Percentiles rank a stretch among this genome's conserved stretches.
phyloP scores from a whole-genome alignment of 2,888 invertebrate species.

The Drosophila acutilabella region DNA sequence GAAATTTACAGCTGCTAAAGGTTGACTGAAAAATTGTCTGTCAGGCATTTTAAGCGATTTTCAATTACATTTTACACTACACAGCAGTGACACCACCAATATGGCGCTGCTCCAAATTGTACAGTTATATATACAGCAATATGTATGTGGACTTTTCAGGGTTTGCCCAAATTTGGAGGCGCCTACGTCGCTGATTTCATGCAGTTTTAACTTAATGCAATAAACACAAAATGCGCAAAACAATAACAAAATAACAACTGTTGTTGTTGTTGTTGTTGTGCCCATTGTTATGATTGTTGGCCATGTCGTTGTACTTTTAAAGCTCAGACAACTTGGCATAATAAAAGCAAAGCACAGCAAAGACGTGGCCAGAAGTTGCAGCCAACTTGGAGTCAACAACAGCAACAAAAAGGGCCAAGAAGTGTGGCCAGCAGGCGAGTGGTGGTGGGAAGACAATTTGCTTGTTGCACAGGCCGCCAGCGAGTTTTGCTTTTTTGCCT shows the following conservation, averaged over 20 bases:
- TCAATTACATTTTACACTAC: constrained; percentile 48
- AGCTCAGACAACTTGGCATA: constrained; percentile 66
- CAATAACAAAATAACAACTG: constrained; percentile 70
- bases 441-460: constrained; percentile 2
- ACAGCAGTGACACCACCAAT: constrained; percentile 23
- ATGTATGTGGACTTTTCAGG: not conserved
- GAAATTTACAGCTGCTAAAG: constrained; percentile 57
- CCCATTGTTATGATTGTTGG: constrained; percentile 39
- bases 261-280: constrained; percentile 24
- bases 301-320: constrained; percentile 56
- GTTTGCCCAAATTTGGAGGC: constrained; percentile 70
- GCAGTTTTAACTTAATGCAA: constrained; percentile 67
- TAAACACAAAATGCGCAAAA: constrained; percentile 58
- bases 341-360: constrained; percentile 58
- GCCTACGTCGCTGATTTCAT: constrained; percentile 22
- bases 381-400: constrained; percentile 8
- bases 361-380: constrained; percentile 31
- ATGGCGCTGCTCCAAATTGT: constrained; percentile 25
- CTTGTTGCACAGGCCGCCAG: constrained; percentile 40
- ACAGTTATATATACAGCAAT: constrained; percentile 11
- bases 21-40: constrained; percentile 64
- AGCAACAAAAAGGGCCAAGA: no score
- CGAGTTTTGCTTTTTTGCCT: constrained; percentile 43
- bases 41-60: constrained; percentile 66
- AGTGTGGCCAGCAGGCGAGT: not conserved